phyloP scores from a whole-genome alignment of 1,140 invertebrate species.

The Sitophilus oryzae region DNA sequence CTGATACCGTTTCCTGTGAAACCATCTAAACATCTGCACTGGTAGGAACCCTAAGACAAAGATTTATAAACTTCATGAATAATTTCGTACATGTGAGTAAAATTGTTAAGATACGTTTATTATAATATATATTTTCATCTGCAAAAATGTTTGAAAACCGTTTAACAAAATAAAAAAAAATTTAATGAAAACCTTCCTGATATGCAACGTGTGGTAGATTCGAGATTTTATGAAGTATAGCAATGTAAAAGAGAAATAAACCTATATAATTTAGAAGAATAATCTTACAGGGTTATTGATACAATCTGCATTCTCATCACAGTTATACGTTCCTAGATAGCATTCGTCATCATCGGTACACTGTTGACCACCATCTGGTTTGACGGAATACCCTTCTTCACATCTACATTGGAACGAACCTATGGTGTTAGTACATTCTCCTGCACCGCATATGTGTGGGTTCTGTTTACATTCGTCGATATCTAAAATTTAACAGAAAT shows the following conservation, averaged over 20 bases:
- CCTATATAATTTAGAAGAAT: too few species aligned
- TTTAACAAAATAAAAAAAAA: too few species aligned
- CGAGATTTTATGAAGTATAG: too few species aligned
- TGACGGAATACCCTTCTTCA: conserved; percentile 77
- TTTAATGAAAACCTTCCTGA: too few species aligned
- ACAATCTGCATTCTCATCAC: conserved; percentile 75
- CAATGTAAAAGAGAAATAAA: too few species aligned
- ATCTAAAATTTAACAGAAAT: too few species aligned
- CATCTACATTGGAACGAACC: conserved; percentile 75
- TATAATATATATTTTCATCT: not conserved
- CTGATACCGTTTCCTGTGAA: conserved; percentile 76
- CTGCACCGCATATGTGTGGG: conserved; percentile 63
- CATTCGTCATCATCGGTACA: conserved; percentile 86
- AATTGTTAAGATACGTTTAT: not conserved
- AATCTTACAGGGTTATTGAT: conserved; percentile 64
- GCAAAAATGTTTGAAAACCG: too few species aligned
- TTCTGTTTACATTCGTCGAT: conserved; percentile 68
- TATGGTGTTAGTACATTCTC: conserved; percentile 68
- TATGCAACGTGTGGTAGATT: too few species aligned
- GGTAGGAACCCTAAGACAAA: conserved; percentile 46
- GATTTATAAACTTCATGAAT: not conserved
- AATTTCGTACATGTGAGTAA: not conserved
- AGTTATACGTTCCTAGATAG: conserved; percentile 67
- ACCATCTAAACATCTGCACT: conserved; percentile 78
- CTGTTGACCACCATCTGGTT: conserved; percentile 61